Conservation (phyloP, 2,797 vertebrate genomes). For the Vespertilio murinus region DNA sequence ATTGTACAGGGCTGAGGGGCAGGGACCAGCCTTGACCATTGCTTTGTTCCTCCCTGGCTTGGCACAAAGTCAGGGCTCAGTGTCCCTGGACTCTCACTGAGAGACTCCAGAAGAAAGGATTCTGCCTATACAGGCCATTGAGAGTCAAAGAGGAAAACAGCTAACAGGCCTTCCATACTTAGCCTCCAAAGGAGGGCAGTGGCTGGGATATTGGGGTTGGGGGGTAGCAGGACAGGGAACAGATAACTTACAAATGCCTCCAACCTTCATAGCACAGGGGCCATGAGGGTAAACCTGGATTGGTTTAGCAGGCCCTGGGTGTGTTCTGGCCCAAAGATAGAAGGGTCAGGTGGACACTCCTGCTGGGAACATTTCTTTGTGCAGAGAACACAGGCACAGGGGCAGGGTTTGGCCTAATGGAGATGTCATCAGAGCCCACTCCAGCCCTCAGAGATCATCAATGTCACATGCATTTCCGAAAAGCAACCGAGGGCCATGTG, state of each 20-base stretch:
- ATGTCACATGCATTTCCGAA: constrained; percentile 28
- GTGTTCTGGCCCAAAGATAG: background rate
- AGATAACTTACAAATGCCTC: background rate
- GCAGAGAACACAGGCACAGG: background rate
- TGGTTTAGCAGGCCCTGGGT: background rate
- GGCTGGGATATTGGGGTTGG: background rate
- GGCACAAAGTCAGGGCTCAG: background rate
- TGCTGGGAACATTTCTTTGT: background rate
- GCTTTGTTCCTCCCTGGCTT: background rate
- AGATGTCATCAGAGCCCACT: background rate
- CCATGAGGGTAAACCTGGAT: background rate
- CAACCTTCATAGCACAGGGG: background rate
- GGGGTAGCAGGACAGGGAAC: background rate
- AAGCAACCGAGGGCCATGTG: constrained; percentile 2
- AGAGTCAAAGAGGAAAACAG: background rate
- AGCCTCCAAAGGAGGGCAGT: background rate
- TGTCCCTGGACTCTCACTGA: background rate
- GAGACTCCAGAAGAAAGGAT: constrained; percentile 25
- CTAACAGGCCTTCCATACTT: background rate
- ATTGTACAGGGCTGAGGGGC: background rate
- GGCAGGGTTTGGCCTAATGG: background rate
- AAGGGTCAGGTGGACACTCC: background rate
- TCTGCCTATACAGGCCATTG: background rate
- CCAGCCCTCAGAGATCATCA: background rate
- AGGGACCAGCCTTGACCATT: background rate